A percentile compares a stretch with the other conserved stretches of the same genome.
Evolutionary conservation across 1,140 invertebrate genomes (phyloP).

Genomic region (Heterodera carotae): DNA sequence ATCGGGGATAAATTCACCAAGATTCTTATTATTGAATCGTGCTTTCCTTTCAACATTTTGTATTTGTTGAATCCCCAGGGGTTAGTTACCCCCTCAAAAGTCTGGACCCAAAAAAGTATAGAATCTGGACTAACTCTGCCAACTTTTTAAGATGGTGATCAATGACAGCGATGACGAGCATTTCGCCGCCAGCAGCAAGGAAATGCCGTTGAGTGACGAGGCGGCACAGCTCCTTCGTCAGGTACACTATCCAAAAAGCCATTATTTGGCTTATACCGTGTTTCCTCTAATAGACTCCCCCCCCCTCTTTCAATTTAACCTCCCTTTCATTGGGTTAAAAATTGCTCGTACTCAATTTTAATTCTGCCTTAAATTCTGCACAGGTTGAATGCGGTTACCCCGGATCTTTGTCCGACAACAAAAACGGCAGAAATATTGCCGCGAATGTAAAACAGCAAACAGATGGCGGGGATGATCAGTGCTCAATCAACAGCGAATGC

Average conservation of each 20-base stretch:
- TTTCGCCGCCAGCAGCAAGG: background rate
- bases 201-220: background rate
- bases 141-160: slow-evolving; percentile 4
- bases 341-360: too few species aligned
- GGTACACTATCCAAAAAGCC: too few species aligned
- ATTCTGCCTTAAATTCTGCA: background rate
- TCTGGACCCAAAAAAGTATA: background rate
- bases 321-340: too few species aligned
- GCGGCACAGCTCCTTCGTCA: background rate
- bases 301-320: too few species aligned
- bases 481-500: background rate
- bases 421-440: background rate
- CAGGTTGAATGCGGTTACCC: background rate
- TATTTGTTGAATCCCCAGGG: too few species aligned
- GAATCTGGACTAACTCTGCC: background rate
- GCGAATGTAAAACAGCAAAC: background rate
- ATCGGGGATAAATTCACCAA: too few species aligned
- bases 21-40: background rate
- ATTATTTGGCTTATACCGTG: too few species aligned
- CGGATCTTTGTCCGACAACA: background rate
- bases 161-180: slow-evolving; percentile 1
- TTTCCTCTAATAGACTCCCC: too few species aligned
- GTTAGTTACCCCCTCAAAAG: too few species aligned
- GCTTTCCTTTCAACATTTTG: background rate
- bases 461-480: background rate